phyloP scores from a whole-genome alignment of 2,797 vertebrate species.

The Corythornis leucogaster region DNA sequence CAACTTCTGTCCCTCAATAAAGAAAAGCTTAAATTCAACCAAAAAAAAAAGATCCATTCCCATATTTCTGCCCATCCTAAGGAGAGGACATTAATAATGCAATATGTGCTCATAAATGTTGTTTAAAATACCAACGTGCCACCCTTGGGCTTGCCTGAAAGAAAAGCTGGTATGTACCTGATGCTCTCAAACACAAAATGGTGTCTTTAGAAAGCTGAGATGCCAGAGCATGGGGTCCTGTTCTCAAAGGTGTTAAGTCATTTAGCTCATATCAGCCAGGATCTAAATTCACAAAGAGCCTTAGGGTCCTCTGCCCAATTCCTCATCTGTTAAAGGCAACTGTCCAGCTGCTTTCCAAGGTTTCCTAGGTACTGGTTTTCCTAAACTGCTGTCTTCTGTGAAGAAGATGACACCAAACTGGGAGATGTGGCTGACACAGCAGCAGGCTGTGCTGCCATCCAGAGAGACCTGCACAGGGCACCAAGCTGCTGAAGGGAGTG shows the following conservation, averaged over 20 bases:
- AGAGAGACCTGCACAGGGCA: too few species aligned
- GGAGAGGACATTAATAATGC: not conserved
- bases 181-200: not conserved
- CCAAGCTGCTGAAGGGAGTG: too few species aligned
- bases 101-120: not conserved
- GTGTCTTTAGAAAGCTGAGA: not conserved
- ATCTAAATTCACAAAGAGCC: not conserved
- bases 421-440: too few species aligned
- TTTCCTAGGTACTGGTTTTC: not conserved
- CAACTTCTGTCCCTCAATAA: not conserved
- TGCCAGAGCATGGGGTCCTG: not conserved
- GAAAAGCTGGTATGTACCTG: not conserved
- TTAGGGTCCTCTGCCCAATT: not conserved
- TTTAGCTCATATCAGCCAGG: not conserved
- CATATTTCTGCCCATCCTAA: not conserved
- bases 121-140: not conserved
- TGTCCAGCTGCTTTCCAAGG: not conserved
- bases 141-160: accelerated
- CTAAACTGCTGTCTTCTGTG: not conserved
- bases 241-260: not conserved
- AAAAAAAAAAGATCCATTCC: not conserved
- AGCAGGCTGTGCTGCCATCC: too few species aligned
- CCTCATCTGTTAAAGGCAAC: not conserved
- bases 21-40: not conserved
- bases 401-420: too few species aligned